Base-by-base conservation (phyloP, 1,140 invertebrate species). In the Pristionchus pacificus region DNA sequence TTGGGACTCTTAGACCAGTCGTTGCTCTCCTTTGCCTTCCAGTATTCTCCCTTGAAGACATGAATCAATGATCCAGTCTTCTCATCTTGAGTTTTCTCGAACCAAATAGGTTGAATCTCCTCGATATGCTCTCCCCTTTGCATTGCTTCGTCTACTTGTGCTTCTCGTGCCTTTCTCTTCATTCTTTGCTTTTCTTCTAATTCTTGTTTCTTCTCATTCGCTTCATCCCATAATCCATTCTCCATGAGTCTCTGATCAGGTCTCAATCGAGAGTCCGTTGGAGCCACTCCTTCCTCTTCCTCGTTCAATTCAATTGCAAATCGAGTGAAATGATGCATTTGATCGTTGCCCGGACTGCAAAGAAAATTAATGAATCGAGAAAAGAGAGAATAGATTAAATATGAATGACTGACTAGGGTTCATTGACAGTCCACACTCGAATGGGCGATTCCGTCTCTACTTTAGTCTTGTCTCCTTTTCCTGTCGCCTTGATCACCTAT, bases 231-330 rank as follows among this genome's bases (percentile, higher is more conserved):
- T 24, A 87, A 81, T 6, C 93, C 94, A 69, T 94, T 88, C 85
- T 99, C 97, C 95, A 99, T 98, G 59, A 97, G 88, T 60, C 94
- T 89, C 86, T 98, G 95, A 88, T 98, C 95, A 59, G 95, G 95
- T 71, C 95, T 88, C 27, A 88, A 85, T n/a, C 96, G 89, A 24
- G 91, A 91, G 87, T 99, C 97, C 0, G 96, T 98, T 19, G 95
- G 95, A 31, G 95, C 93, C 30, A 98, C 89, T 55, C 89, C 91
- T 2, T 91, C 89, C 86, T 98, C 95, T 13, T 88, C 87, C 85
- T 98, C 96, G 85, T 99, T 99, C 62, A 99, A 86, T 86, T 98
- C 93, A 83, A 93, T 91, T 24, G 96, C 94, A 77, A 98, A 87
- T 84, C 91, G 85, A 10, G 94, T 97, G 84, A 98, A 98, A 84